phyloP scores from a whole-genome alignment of 1,140 invertebrate genomes.

The Mycetomoellerius zeteki region DNA sequence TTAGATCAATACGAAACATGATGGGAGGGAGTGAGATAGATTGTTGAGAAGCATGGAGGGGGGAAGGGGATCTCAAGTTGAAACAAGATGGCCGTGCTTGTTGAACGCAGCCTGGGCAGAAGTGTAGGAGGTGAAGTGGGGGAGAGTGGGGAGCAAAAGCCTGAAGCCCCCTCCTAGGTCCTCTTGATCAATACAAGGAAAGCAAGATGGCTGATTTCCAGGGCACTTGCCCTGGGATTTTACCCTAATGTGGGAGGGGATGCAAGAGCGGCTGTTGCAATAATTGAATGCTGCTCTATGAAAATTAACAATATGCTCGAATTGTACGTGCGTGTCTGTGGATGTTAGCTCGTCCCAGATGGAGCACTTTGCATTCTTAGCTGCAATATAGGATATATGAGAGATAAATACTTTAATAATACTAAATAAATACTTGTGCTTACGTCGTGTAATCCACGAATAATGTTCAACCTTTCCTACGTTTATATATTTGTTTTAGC shows the following conservation, averaged over 20 bases:
- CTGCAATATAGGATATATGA: background rate
- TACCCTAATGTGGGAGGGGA: slow-evolving; percentile 75
- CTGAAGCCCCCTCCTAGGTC: slow-evolving; percentile 78
- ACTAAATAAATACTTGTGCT: background rate
- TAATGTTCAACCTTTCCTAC: background rate
- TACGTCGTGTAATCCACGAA: background rate
- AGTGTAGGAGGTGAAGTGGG: slow-evolving; percentile 74
- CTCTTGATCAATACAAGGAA: slow-evolving; percentile 86
- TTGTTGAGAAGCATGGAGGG: slow-evolving; percentile 52
- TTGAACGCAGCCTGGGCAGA: slow-evolving; percentile 75
- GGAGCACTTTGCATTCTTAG: background rate
- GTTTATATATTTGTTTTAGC: background rate
- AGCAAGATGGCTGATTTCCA: slow-evolving; percentile 87
- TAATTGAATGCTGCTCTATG: slow-evolving; percentile 36
- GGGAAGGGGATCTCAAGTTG: slow-evolving; percentile 80
- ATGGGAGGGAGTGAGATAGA: slow-evolving; percentile 51
- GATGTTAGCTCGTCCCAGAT: background rate
- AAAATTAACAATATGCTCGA: slow-evolving; percentile 33
- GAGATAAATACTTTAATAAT: background rate
- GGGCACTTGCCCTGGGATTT: slow-evolving; percentile 85
- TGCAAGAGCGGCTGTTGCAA: slow-evolving; percentile 41
- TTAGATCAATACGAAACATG: slow-evolving; percentile 84
- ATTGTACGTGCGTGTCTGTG: background rate
- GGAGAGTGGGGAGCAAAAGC: slow-evolving; percentile 72
- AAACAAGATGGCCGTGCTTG: slow-evolving; percentile 85